phyloP scores from a whole-genome alignment of 2,888 invertebrate genomes.

The Drosophila melanosoma region DNA sequence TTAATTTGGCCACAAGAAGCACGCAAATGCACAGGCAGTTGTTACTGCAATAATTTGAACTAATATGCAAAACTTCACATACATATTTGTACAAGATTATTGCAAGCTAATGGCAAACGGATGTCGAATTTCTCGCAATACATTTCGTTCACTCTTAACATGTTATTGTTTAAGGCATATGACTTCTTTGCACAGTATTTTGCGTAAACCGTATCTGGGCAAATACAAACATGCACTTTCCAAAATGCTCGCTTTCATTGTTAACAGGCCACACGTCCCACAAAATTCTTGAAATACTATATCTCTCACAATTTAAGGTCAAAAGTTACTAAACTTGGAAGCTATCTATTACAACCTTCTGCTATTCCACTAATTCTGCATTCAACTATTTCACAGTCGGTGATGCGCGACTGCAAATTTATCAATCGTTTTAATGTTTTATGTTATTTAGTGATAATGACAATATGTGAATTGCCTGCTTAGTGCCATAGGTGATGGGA shows the following conservation, averaged over 20 bases:
- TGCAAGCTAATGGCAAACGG: conserved; percentile 98
- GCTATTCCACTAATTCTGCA: too few relatives aligned
- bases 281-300: not conserved
- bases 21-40: not conserved
- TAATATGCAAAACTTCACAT: not conserved
- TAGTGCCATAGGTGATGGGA: too few relatives aligned
- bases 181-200: conserved; percentile 95
- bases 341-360: not conserved
- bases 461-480: too few relatives aligned
- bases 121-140: conserved; percentile 95
- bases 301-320: not conserved
- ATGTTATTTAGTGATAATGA: not conserved
- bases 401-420: not conserved
- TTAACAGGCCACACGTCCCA: too few relatives aligned
- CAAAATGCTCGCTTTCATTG: too few relatives aligned
- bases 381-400: not conserved
- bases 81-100: conserved; percentile 83
- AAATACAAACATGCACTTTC: conserved; percentile 89
- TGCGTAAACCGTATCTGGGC: conserved; percentile 92
- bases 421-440: not conserved
- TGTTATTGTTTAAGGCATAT: conserved; percentile 98
- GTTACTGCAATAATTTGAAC: not conserved
- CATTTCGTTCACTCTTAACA: conserved; percentile 98
- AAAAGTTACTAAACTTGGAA: not conserved
- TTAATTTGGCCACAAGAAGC: not conserved